Percentiles rank a stretch among this genome's conserved stretches.
phyloP scores from a whole-genome alignment of 2,888 invertebrate species.

The Aleiodes testaceus region DNA sequence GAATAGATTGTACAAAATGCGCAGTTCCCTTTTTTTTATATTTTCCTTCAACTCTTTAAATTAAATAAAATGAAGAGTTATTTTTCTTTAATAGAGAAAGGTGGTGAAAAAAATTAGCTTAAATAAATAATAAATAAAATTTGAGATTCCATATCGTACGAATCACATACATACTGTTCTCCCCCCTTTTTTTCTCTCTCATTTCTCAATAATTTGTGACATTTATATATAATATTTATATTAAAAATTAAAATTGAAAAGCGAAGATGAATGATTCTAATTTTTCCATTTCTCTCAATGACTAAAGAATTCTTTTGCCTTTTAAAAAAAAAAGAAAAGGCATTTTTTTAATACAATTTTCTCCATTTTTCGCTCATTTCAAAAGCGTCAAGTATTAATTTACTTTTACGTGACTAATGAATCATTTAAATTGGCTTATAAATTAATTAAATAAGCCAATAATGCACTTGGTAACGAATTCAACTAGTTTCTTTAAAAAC shows the following conservation, averaged over 20 bases:
- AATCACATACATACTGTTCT: constrained; percentile 58
- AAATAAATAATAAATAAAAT: constrained; percentile 72
- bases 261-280: constrained; percentile 40
- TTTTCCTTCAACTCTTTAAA: constrained; percentile 49
- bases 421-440: constrained; percentile 50
- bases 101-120: constrained; percentile 55
- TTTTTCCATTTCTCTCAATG: neutral
- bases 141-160: constrained; percentile 60
- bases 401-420: constrained; percentile 49
- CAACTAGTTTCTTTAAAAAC: constrained; percentile 62
- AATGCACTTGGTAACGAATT: constrained; percentile 66
- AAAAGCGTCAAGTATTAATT: constrained; percentile 45
- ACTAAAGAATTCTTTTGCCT: neutral
- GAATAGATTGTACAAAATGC: constrained; percentile 64
- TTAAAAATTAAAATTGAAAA: constrained; percentile 37
- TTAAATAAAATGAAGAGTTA: constrained; percentile 33
- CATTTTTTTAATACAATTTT: no score
- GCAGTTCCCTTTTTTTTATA: constrained; percentile 51
- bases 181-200: no score
- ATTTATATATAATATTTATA: constrained; percentile 34
- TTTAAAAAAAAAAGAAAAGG: no score
- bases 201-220: constrained; percentile 25
- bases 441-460: constrained; percentile 51
- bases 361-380: neutral
- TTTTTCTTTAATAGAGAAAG: constrained; percentile 45